A percentile compares a stretch with the other conserved stretches of the same genome.
phyloP scores from a whole-genome alignment of 2,113 vertebrate species.

The Poicephalus gulielmi region DNA sequence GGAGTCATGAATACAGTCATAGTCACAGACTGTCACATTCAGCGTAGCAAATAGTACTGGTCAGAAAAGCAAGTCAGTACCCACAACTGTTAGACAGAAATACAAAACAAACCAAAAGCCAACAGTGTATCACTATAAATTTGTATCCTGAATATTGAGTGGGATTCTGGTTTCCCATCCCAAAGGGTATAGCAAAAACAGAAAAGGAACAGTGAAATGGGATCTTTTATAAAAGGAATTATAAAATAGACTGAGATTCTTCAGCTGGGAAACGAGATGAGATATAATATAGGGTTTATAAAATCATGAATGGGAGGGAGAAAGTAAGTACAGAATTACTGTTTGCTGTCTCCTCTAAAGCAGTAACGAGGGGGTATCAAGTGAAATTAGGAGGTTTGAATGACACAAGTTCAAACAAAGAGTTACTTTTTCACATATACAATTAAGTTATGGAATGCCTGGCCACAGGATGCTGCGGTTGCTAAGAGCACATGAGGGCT shows the following conservation, averaged over 20 bases:
- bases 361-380: background rate
- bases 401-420: conserved; percentile 47
- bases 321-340: conserved; percentile 31
- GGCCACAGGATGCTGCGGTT: conserved; percentile 19
- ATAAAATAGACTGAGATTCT: conserved; percentile 19
- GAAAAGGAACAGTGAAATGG: conserved; percentile 15
- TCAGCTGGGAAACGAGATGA: background rate
- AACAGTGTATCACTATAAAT: background rate
- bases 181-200: background rate
- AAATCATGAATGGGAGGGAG: conserved; percentile 1
- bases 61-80: background rate
- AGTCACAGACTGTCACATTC: background rate
- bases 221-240: conserved; percentile 18
- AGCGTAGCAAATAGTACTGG: background rate
- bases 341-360: background rate
- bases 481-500: background rate
- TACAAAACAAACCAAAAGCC: background rate
- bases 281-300: background rate
- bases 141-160: background rate
- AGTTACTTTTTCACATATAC: conserved; percentile 24
- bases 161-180: background rate
- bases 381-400: conserved; percentile 32
- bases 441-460: conserved; percentile 36
- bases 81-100: background rate
- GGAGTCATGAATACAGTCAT: background rate